Conservation (phyloP, 2,113 vertebrate species). For the Ptilorrhoa leucosticta region DNA sequence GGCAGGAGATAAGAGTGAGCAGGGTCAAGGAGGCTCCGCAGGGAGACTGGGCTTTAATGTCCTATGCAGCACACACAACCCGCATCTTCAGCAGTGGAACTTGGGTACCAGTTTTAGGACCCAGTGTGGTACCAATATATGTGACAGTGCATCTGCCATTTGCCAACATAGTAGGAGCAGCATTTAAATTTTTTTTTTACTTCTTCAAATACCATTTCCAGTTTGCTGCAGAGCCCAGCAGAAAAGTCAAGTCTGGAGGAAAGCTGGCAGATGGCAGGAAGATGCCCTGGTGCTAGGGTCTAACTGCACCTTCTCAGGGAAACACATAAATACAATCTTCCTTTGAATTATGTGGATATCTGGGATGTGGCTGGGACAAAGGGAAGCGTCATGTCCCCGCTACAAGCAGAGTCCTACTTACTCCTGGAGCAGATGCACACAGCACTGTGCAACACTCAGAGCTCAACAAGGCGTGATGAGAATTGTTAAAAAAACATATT, state of each 20-base stretch:
- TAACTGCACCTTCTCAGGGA: not conserved
- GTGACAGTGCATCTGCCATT: not conserved
- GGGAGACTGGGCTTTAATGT: conserved; percentile 61
- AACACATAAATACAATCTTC: not conserved
- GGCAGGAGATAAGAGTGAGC: conserved; percentile 64
- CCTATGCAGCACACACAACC: not conserved
- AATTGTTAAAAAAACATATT: not conserved
- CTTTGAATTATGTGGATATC: not conserved
- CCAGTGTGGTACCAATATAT: fast-evolving
- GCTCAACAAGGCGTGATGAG: not conserved
- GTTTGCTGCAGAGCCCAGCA: not conserved
- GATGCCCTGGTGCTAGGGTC: not conserved
- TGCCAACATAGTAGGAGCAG: not conserved
- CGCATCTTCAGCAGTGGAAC: not conserved
- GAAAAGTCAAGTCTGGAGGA: not conserved
- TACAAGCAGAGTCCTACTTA: not conserved
- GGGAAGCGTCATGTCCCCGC: fast-evolving
- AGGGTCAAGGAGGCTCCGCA: conserved; percentile 52
- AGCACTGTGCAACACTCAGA: not conserved
- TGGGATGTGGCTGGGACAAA: not conserved
- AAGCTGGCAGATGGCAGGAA: not conserved
- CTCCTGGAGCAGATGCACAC: not conserved
- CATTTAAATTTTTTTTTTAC: not conserved
- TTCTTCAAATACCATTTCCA: not conserved
- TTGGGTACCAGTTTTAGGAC: not conserved